These are phyloP conservation scores for Malurus splendens DNA, from an alignment of 2,797 vertebrate species.

Conservation along the genomic window DNA sequence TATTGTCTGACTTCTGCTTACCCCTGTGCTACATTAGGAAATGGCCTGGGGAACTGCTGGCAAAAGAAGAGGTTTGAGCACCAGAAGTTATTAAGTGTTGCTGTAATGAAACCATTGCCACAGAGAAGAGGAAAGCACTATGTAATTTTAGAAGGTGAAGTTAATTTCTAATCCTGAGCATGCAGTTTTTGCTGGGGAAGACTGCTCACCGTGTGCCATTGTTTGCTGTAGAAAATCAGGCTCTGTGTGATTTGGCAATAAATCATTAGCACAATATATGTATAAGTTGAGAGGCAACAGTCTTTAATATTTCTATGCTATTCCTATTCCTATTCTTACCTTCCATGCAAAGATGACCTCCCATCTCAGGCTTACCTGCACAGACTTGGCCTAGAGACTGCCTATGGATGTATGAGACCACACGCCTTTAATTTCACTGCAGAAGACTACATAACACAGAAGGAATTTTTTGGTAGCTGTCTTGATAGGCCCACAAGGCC, in stretches of 20 bases:
- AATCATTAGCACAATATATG: neutral
- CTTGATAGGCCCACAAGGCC: neutral
- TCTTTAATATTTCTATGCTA: neutral
- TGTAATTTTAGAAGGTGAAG: neutral
- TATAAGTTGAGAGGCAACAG: neutral
- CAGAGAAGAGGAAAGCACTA: accelerated
- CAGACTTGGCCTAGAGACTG: neutral
- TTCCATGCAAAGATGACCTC: neutral
- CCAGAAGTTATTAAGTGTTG: accelerated
- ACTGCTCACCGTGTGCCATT: neutral
- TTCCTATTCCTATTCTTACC: neutral
- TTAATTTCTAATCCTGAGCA: neutral
- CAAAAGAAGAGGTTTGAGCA: neutral
- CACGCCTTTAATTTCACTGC: neutral
- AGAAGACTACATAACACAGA: neutral
- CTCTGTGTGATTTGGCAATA: neutral
- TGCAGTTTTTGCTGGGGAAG: neutral
- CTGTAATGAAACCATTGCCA: neutral
- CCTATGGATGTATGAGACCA: neutral
- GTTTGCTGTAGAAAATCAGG: neutral
- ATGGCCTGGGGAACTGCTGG: neutral
- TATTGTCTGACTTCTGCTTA: neutral
- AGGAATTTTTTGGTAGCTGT: neutral
- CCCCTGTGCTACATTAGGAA: neutral
- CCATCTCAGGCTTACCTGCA: neutral